Percentiles rank a stretch among this genome's conserved stretches.
Evolutionary conservation across 2,888 invertebrate species (phyloP).

Genomic region (Rotaria socialis): DNA sequence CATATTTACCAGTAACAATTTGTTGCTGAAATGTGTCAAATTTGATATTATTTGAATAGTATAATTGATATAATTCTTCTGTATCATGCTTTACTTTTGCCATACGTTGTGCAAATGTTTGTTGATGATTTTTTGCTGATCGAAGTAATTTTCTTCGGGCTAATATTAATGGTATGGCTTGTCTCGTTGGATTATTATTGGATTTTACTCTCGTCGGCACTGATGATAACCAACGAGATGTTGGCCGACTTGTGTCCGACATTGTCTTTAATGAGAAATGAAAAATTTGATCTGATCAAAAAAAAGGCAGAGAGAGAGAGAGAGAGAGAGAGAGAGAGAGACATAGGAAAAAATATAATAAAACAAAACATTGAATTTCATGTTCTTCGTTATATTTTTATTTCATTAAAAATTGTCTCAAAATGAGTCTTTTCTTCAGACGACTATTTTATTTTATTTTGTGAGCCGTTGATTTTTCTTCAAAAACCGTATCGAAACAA

Average conservation of each 20-base stretch:
- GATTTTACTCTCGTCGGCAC: not conserved
- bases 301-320: not conserved
- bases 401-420: not conserved
- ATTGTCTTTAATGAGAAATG: not conserved
- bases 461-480: not conserved
- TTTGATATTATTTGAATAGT: slow-evolving; percentile 8
- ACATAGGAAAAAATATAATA: not conserved
- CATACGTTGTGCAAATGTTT: not conserved
- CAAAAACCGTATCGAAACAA: not conserved
- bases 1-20: not conserved
- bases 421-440: not conserved
- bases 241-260: not conserved
- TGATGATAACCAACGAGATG: not conserved
- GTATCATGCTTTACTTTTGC: not conserved
- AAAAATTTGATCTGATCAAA: not conserved
- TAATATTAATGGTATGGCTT: not conserved
- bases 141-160: not conserved
- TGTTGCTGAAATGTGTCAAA: not conserved
- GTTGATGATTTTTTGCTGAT: not conserved
- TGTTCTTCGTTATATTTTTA: not conserved
- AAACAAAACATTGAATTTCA: too few species aligned
- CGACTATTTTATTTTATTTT: not conserved
- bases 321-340: not conserved
- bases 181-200: not conserved
- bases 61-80: not conserved